Conservation (phyloP, 2,797 vertebrate genomes). For the Anabacerthia variegaticeps region DNA sequence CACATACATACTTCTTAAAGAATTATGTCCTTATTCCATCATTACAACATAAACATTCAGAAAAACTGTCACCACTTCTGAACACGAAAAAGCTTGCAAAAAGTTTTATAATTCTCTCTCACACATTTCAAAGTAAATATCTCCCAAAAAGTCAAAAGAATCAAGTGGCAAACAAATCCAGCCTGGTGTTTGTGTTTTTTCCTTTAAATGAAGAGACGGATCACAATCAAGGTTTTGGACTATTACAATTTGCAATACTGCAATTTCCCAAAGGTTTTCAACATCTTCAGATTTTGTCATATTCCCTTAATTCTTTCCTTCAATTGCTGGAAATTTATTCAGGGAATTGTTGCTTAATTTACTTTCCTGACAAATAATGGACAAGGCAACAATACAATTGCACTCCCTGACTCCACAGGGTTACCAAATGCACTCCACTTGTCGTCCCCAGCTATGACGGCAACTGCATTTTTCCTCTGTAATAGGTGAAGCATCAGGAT, state of each 20-base stretch:
- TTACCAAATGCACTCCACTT: neutral
- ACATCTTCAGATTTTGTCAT: neutral
- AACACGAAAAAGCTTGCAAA: neutral
- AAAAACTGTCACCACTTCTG: neutral
- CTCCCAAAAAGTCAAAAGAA: neutral
- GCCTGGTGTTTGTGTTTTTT: neutral
- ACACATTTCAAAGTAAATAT: neutral
- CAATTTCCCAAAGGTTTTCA: constrained; percentile 3
- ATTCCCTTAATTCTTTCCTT: constrained; percentile 6
- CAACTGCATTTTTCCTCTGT: neutral
- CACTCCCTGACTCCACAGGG: neutral
- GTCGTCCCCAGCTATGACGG: neutral
- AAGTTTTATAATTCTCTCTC: neutral
- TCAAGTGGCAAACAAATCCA: neutral
- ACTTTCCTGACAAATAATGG: constrained; percentile 1
- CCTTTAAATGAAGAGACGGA: neutral
- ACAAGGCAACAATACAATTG: neutral
- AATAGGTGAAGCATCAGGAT: neutral
- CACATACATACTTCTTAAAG: neutral
- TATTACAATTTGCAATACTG: neutral
- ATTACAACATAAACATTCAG: neutral
- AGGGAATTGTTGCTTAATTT: constrained; percentile 13
- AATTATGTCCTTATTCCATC: neutral
- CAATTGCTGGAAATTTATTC: constrained; percentile 11
- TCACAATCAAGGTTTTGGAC: neutral